Base-by-base conservation (phyloP, 2,113 vertebrate species). In the Uropsilus gracilis region DNA sequence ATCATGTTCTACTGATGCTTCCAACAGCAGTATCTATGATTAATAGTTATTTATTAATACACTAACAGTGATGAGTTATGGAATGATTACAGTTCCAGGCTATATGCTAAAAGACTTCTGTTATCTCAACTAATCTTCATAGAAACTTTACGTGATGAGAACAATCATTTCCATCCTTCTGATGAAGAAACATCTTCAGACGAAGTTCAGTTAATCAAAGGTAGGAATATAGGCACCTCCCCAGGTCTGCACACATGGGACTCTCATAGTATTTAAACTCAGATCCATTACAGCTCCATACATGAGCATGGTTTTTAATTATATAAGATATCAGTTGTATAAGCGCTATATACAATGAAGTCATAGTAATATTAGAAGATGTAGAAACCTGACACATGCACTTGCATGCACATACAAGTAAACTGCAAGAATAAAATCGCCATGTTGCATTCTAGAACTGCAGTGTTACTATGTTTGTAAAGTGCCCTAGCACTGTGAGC, bases 111-210 rank as follows among this genome's bases (percentile, higher is more conserved):
- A 2, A 5, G 39, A 61, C 32, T 39, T 46, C 26, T 63, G 55
- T 61, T 69, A 73, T 50, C 34, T 80, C 50, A 63, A 64, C 20
- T 48, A 69, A 89, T 55, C 16, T 17, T 69, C 53, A 48, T 24
- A 61, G 16, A 2, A 83, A 11, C 8, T 26, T 81, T 44, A 55
- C 18, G 4, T 63, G 22, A 3, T 53, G 73, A 9, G 18, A 0
- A 63, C 16, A 44, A 42, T 61, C 42, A 44, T 84, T 94, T 84
- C 12, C 59, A 69, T 13, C 84, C 50, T 83, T 82, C n/a, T 76
- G 16, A 30, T 92, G n/a, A 85, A 90, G 28, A 86, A 76, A 87
- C 39, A 69, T n/a, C n/a, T n/a, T n/a, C n/a, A n/a, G n/a, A n/a
- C n/a, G n/a, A 11, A n/a, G 37, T 44, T 8, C 13, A 61, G 6